A percentile compares a stretch with the other conserved stretches of the same genome.
These are phyloP conservation scores for Atrichornis clamosus DNA, from an alignment of 2,113 vertebrate species.

Conservation along the genomic window DNA sequence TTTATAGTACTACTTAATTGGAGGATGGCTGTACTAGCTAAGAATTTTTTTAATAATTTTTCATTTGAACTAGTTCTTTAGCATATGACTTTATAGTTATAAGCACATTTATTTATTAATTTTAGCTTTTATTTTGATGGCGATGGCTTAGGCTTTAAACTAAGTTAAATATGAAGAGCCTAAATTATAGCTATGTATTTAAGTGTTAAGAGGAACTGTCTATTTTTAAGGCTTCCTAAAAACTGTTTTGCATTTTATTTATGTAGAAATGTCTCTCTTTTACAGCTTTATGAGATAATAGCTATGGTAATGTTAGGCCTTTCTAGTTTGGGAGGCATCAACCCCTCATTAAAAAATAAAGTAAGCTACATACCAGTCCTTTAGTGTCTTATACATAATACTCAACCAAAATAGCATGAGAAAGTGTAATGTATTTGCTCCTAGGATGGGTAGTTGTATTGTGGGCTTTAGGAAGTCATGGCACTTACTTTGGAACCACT, in stretches of 20 bases:
- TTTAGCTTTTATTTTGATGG: neutral
- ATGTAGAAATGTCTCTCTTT: neutral
- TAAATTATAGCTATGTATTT: neutral
- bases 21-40: neutral
- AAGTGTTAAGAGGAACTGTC: neutral
- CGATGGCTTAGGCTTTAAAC: neutral
- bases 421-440: neutral
- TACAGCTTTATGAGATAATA: neutral
- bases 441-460: neutral
- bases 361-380: neutral
- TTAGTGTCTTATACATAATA: neutral
- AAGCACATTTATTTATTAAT: neutral
- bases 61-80: neutral
- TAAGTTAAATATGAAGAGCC: neutral
- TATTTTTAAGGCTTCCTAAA: neutral
- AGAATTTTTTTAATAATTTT: neutral
- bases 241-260: neutral
- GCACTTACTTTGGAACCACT: neutral
- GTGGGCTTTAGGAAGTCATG: neutral
- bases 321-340: neutral
- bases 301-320: neutral
- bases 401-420: neutral
- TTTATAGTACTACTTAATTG: neutral
- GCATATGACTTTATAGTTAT: neutral
- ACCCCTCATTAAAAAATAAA: neutral